These are phyloP conservation scores for Heteronetta atricapilla DNA, from an alignment of 2,113 vertebrate genomes.

Conservation along the genomic window DNA sequence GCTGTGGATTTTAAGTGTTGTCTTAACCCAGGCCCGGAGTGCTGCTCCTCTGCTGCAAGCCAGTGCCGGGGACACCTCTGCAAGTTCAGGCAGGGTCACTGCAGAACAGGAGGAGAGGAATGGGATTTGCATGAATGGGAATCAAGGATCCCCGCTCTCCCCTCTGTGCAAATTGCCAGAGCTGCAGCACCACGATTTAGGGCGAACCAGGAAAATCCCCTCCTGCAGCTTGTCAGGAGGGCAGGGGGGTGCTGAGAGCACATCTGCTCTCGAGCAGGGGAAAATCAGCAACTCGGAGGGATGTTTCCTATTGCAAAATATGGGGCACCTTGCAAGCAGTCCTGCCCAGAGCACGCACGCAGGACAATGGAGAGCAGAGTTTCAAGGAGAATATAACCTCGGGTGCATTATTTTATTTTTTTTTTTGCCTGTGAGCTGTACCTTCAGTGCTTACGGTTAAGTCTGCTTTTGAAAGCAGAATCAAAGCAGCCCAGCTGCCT, in stretches of 20 bases:
- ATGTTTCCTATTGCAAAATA: not conserved
- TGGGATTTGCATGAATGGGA: not conserved
- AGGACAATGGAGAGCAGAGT: not conserved
- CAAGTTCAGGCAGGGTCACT: not conserved
- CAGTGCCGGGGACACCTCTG: not conserved
- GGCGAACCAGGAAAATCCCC: not conserved
- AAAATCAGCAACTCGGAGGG: not conserved
- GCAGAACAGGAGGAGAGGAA: not conserved
- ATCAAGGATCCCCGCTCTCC: not conserved
- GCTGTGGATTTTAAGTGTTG: not conserved
- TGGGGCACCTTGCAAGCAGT: not conserved
- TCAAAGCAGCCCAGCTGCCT: not conserved
- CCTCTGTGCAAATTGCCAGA: not conserved
- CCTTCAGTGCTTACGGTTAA: not conserved
- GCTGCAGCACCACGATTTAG: not conserved
- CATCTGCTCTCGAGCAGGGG: not conserved
- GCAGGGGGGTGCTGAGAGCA: rapidly evolving
- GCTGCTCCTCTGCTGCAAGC: not conserved
- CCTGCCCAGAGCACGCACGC: not conserved
- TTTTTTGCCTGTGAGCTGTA: not conserved
- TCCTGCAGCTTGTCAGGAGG: not conserved
- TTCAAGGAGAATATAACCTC: not conserved
- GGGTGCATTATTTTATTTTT: not conserved
- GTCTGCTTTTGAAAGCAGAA: not conserved
- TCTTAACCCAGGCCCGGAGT: not conserved